Evolutionary conservation across 2,113 vertebrate genomes (phyloP), one percentile per base, ranked within the genome.

Genomic region (Aldabrachelys gigantea): DNA sequence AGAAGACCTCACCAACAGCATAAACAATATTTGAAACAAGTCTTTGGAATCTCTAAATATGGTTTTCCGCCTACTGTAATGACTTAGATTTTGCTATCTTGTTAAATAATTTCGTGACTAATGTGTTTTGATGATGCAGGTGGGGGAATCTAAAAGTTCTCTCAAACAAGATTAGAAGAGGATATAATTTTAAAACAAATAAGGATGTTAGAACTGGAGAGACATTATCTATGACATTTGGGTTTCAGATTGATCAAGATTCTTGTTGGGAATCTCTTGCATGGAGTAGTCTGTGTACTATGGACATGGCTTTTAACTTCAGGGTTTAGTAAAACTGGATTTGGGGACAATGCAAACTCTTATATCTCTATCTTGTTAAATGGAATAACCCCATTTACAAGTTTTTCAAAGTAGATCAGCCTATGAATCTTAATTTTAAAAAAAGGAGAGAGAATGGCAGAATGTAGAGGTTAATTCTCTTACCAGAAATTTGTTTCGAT

Each of bases 281-380:
- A n/a, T 6, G 4, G n/a, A 5, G 5, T 31, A 19, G 8, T 38
- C 8, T 1, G 11, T 1, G 4, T 7, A 35, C 47, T 80, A 10
- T 56, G 59, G 47, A 41, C 90, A 84, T 91, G 82, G n/a, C 81
- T 94, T 85, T 24, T 59, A 79, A 91, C 81, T 92, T 93, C 69
- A 95, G 35, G 54, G 25, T 94, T 65, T 96, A 78, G 8, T 16
- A 95, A 93, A 91, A 86, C 8, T 84, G 65, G 17, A 16, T 72
- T 41, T 81, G 79, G 72, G 5, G 1, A 25, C 5, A 44, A n/a
- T 1, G 90, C 25, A 38, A 17, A 9, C 8, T 47, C 1, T 2
- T 82, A 80, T 69, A 86, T 41, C 22, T 38, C n/a, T 17, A 8
- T 21, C 65, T 72, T 72, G 35, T 38, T n/a, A 91, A 89, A 69